Evolutionary conservation across 2,797 vertebrate genomes (phyloP).

Genomic region (Dermochelys coriacea): DNA sequence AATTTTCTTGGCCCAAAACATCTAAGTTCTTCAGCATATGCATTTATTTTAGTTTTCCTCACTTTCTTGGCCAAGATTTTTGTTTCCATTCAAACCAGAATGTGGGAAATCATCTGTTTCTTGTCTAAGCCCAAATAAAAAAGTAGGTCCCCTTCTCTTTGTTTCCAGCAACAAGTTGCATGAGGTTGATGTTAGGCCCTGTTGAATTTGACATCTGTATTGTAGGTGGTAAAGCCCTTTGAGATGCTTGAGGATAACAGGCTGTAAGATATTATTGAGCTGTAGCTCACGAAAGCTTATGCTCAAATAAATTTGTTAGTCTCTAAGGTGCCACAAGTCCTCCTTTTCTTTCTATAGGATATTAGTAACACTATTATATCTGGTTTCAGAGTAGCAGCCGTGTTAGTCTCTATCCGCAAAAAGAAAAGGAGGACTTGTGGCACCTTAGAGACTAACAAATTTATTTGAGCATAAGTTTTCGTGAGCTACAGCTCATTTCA

Average conservation of each 20-base stretch:
- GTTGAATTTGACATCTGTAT: slow-evolving; percentile 14
- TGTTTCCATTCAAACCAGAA: slow-evolving; percentile 4
- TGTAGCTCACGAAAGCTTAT: no score
- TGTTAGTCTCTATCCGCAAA: no score
- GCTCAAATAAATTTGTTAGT: no score
- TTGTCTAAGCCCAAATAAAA: neutral
- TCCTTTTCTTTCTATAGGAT: no score
- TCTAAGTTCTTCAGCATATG: neutral
- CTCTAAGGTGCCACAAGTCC: no score
- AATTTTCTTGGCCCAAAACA: neutral
- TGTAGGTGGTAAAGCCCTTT: neutral
- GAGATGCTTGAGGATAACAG: neutral
- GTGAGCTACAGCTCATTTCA: no score
- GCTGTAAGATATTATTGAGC: neutral
- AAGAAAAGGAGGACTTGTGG: no score
- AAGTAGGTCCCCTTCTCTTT: neutral
- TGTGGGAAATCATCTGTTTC: slow-evolving; percentile 14
- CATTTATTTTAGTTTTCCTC: slow-evolving; percentile 19
- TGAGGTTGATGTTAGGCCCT: neutral
- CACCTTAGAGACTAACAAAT: no score
- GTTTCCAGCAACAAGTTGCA: neutral
- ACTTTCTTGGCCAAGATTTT: slow-evolving; percentile 23
- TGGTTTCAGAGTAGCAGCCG: no score
- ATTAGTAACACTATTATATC: no score
- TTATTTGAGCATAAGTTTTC: no score